A percentile compares a stretch with the other conserved stretches of the same genome.
phyloP scores from a whole-genome alignment of 1,140 invertebrate genomes.

The Hyposmocoma kahamanoa region DNA sequence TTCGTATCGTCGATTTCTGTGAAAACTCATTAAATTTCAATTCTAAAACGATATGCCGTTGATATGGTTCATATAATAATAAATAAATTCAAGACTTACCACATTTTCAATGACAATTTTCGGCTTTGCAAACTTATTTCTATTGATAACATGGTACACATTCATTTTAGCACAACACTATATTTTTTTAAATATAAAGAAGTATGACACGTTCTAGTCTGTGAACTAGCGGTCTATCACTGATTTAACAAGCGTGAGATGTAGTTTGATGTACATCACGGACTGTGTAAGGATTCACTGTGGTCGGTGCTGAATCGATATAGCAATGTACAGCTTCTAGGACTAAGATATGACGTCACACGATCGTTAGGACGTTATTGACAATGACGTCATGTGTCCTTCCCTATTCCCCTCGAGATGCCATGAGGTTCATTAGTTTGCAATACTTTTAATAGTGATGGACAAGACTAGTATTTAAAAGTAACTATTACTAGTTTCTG shows the following conservation, averaged over 20 bases:
- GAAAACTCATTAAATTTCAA: too few relatives aligned
- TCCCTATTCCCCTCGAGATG: neutral
- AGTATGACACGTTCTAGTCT: too few relatives aligned
- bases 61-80: too few relatives aligned
- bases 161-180: too few relatives aligned
- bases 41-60: too few relatives aligned
- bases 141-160: slow-evolving; percentile 43
- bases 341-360: slow-evolving; percentile 3
- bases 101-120: slow-evolving; percentile 16
- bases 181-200: too few relatives aligned
- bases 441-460: too few relatives aligned
- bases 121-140: slow-evolving; percentile 31
- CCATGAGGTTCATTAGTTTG: neutral
- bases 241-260: slow-evolving; percentile 26
- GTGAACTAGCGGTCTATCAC: slow-evolving; percentile 37
- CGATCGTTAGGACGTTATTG: neutral
- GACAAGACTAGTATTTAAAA: too few relatives aligned
- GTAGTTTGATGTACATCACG: slow-evolving; percentile 21
- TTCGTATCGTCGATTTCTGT: too few relatives aligned
- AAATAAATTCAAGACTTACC: slow-evolving; percentile 5
- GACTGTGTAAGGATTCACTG: slow-evolving; percentile 13
- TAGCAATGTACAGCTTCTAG: slow-evolving; percentile 25
- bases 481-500: too few relatives aligned
- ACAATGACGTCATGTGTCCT: neutral
- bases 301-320: slow-evolving; percentile 21